A percentile compares a stretch with the other conserved stretches of the same genome.
phyloP scores from a whole-genome alignment of 2,797 vertebrate species.

The Meda fulgida region DNA sequence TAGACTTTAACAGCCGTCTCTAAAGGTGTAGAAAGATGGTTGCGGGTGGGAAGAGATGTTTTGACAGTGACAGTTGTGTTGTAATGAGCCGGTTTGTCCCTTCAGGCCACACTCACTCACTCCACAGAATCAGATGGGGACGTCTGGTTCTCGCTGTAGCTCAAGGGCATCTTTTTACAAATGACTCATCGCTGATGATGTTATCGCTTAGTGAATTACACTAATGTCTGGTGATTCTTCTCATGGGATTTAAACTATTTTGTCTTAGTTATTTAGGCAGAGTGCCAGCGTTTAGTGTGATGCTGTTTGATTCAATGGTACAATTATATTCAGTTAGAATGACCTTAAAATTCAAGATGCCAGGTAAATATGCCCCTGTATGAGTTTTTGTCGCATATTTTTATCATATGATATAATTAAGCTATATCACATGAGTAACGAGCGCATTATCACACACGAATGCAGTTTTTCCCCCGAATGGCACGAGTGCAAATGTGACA shows the following conservation, averaged over 20 bases:
- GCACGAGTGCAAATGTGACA: no score
- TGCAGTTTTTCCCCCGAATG: no score
- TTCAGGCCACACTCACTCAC: neutral
- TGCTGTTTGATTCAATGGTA: neutral
- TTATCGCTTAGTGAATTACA: slow-evolving; percentile 2
- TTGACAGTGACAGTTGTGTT: neutral
- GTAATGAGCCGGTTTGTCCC: neutral
- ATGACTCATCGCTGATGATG: neutral
- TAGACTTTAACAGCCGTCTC: neutral
- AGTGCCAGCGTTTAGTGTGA: neutral
- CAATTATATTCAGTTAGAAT: neutral
- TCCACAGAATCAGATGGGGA: neutral
- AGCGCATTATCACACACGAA: no score
- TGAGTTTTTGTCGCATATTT: no score
- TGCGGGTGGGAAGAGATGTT: neutral
- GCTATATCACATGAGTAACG: no score
- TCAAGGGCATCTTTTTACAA: neutral
- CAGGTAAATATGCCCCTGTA: no score
- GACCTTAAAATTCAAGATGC: no score
- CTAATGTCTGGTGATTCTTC: neutral
- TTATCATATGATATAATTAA: no score
- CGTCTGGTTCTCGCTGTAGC: neutral
- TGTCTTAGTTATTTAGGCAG: neutral
- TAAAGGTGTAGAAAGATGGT: neutral
- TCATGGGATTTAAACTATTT: neutral